Base-by-base conservation (phyloP, 2,888 invertebrate genomes). In the Polyploca ridens region DNA sequence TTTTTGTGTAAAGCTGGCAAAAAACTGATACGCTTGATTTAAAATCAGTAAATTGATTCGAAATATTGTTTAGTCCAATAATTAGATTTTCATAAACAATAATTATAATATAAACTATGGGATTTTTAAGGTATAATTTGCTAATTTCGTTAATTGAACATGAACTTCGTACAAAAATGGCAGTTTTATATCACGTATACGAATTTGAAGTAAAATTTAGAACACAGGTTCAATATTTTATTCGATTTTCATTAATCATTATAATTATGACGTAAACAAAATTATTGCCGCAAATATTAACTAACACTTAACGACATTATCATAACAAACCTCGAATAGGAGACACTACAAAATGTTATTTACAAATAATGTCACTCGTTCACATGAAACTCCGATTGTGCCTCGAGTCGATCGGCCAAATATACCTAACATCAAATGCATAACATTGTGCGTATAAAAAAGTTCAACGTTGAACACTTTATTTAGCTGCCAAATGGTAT, bases 141-240 rank as follows among this genome's bases (percentile, higher is more conserved):
- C 71, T 81, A 78, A 78, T 81, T 77, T 82, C 69, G 66, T 81
- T 77, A 83, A 75, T 82, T 80, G 80, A 86, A 84, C 77, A 76
- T 77, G 69, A 79, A 85, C 74, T 81, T 76, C 78, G 84, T 86
- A 85, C 76, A 88, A 91, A 86, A 91, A 91, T 92, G 93, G 93
- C 93, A 93, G 93, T 91, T 83, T 84, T 67, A 77, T 91, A 91
- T 91, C 90, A 91, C 92, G 88, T 89, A 90, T 90, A 91, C 88
- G 72, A 87, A 87, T 86, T 84, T 78, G 81, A 75, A 81, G 72
- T 79, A 85, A 87, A 76, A 78, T 82, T 82, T 72, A 77, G 83
- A 89, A 89, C 85, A 85, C 83, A 88, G 75, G 74, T 75, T 69
- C 66, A 73, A 67, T 68, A 68, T 72, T 72, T 72, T 73, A 78